Conservation (phyloP, 1,140 invertebrate genomes). For the Babylonia areolata region DNA sequence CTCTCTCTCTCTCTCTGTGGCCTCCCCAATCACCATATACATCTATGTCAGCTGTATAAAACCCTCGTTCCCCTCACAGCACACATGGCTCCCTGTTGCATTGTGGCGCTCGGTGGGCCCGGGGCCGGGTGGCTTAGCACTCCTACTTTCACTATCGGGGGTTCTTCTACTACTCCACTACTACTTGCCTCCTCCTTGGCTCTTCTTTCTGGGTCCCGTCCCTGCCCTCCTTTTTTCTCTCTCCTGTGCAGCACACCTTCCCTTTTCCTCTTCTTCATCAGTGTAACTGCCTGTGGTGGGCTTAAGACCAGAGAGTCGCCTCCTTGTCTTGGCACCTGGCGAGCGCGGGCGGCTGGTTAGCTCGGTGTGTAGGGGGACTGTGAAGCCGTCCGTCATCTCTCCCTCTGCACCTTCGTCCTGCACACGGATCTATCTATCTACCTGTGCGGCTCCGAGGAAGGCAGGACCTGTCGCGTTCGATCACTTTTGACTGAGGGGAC, state of each 20-base stretch:
- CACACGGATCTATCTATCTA: no score
- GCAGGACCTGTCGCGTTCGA: no score
- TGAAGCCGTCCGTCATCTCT: neutral
- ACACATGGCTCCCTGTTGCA: constrained; percentile 44
- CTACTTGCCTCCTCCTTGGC: neutral
- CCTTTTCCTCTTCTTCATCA: neutral
- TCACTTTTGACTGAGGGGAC: no score
- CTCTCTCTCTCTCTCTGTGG: neutral
- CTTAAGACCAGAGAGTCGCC: no score
- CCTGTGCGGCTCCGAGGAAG: no score
- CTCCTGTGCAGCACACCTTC: neutral
- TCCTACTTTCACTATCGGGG: constrained; percentile 29
- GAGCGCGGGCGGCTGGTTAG: neutral
- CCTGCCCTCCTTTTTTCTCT: neutral
- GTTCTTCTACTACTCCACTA: neutral
- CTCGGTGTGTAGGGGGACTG: neutral
- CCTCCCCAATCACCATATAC: constrained; percentile 46
- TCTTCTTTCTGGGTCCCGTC: neutral
- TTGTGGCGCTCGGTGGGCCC: constrained; percentile 21
- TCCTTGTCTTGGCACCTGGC: neutral
- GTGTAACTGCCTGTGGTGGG: neutral
- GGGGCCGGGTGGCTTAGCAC: neutral
- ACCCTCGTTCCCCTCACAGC: constrained; percentile 42
- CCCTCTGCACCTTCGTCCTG: no score
- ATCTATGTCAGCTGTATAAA: constrained; percentile 50